These are phyloP conservation scores for Phalacrocorax pelagicus DNA, from an alignment of 2,113 vertebrate species.

Conservation along the genomic window DNA sequence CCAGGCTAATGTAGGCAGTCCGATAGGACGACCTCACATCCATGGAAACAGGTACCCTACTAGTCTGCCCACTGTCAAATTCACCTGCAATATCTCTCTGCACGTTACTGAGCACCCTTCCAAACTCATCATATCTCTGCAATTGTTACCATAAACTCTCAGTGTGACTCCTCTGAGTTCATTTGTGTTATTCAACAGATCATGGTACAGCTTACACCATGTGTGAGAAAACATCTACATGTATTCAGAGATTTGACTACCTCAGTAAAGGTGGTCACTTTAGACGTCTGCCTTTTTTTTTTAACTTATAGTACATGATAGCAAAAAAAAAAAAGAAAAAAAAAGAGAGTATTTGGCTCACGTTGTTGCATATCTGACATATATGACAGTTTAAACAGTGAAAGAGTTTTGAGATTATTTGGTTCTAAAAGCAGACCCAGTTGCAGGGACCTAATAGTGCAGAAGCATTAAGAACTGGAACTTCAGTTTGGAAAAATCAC, in stretches of 20 bases:
- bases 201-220: background rate
- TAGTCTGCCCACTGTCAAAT: background rate
- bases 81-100: background rate
- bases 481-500: background rate
- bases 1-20: background rate
- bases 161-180: background rate
- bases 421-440: background rate
- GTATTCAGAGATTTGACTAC: background rate
- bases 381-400: background rate
- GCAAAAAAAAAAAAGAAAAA: background rate
- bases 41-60: background rate
- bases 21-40: background rate
- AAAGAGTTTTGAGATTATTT: background rate
- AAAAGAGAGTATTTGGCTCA: background rate
- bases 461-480: background rate
- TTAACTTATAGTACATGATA: background rate
- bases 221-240: background rate
- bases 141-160: background rate
- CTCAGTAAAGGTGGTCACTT: background rate
- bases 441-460: background rate
- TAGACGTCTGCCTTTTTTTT: background rate
- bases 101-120: background rate
- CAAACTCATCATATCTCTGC: background rate
- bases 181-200: background rate
- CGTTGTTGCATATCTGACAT: background rate